A percentile compares a stretch with the other conserved stretches of the same genome.
Conservation (phyloP, 2,113 vertebrate genomes). For the Sterrhoptilus dennistouni region DNA sequence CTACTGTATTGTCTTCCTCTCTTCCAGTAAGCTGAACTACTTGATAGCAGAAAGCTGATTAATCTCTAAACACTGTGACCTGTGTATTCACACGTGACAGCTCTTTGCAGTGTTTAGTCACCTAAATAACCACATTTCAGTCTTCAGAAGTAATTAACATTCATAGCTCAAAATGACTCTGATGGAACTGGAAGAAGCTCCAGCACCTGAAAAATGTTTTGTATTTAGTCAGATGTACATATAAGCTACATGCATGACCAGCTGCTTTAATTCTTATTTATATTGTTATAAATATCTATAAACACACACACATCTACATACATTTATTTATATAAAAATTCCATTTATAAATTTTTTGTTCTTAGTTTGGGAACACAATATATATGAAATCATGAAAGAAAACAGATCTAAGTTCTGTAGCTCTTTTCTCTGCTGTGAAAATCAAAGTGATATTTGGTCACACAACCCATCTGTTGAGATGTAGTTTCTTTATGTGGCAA, state of each 20-base stretch:
- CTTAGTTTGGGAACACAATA: neutral
- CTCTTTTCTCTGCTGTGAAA: neutral
- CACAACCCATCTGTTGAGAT: neutral
- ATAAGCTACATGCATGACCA: neutral
- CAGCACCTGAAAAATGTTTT: neutral
- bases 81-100: neutral
- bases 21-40: neutral
- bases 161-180: neutral
- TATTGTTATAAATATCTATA: neutral
- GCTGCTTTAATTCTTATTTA: neutral
- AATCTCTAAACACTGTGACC: neutral
- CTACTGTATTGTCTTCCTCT: neutral
- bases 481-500: neutral
- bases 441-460: neutral
- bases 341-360: neutral
- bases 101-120: neutral
- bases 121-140: neutral
- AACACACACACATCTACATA: neutral
- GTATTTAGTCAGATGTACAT: neutral
- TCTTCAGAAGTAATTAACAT: neutral
- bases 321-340: neutral
- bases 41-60: neutral
- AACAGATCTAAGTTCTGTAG: neutral
- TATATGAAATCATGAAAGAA: neutral
- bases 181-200: neutral